These are phyloP conservation scores for Trachelus stipa DNA, from an alignment of 2,888 invertebrate genomes.

Conservation along the genomic window DNA sequence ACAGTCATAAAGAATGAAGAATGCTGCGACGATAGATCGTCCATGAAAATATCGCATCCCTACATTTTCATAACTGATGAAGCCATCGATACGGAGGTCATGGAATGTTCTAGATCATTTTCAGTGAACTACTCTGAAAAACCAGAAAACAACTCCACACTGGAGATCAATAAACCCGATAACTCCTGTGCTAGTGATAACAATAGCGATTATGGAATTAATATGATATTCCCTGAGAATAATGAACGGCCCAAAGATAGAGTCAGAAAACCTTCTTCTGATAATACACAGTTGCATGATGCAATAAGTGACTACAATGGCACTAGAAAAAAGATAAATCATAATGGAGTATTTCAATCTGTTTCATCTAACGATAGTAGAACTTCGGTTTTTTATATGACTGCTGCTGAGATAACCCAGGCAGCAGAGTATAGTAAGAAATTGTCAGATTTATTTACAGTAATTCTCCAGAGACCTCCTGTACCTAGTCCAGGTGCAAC, in stretches of 20 bases:
- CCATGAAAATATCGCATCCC: neutral
- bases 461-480: slow-evolving; percentile 2
- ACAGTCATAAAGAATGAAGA: slow-evolving; percentile 19
- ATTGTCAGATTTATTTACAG: slow-evolving; percentile 18
- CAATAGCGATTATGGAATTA: neutral
- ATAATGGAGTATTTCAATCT: neutral
- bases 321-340: neutral
- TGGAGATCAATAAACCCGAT: neutral
- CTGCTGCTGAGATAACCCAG: slow-evolving; percentile 14
- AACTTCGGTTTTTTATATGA: slow-evolving; percentile 12
- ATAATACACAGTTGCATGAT: neutral
- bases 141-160: neutral
- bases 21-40: neutral
- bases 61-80: slow-evolving; percentile 19
- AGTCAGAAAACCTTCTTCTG: neutral
- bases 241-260: neutral
- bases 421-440: slow-evolving; percentile 19
- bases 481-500: neutral
- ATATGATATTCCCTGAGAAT: neutral
- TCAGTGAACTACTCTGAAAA: neutral
- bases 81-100: slow-evolving; percentile 4
- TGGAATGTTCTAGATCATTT: neutral
- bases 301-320: neutral
- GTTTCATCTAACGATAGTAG: neutral
- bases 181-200: neutral